Evolutionary conservation across 2,888 invertebrate species (phyloP).

Genomic region (Argyresthia albistria): DNA sequence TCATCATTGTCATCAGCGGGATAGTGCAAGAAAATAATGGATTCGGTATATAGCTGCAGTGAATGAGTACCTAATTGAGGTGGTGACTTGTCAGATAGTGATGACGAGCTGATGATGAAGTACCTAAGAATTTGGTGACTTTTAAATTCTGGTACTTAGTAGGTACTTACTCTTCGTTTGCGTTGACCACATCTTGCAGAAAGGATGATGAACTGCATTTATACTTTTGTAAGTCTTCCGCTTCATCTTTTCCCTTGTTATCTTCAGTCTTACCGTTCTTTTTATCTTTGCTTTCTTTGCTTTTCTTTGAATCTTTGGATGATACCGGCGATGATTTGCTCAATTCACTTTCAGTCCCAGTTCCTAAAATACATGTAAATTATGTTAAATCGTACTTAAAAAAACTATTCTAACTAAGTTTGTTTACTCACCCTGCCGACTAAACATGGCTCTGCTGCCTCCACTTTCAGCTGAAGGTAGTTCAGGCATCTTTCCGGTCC

Average conservation of each 20-base stretch:
- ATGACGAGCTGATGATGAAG: neutral
- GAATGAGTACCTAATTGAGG: neutral
- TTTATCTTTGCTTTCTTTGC: constrained; percentile 80
- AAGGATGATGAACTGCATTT: constrained; percentile 81
- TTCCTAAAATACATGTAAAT: constrained; percentile 23
- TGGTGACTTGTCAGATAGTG: neutral
- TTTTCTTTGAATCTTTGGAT: constrained; percentile 85
- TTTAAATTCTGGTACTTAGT: neutral
- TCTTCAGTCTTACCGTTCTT: constrained; percentile 61
- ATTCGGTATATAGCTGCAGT: too few relatives aligned
- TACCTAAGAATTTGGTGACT: neutral
- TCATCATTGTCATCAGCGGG: too few relatives aligned
- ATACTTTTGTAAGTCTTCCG: constrained; percentile 74
- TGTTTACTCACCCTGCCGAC: constrained; percentile 74
- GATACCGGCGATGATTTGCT: constrained; percentile 85
- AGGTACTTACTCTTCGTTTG: constrained; percentile 77
- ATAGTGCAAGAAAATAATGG: too few relatives aligned
- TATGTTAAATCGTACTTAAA: constrained; percentile 20
- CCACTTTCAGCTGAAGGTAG: constrained; percentile 93
- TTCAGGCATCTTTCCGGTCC: constrained; percentile 91
- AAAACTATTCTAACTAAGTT: constrained; percentile 17
- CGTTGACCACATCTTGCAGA: constrained; percentile 78
- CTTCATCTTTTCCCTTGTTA: constrained; percentile 74
- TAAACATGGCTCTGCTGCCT: constrained; percentile 88
- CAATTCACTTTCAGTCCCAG: constrained; percentile 83